Percentiles rank a stretch among this genome's conserved stretches.
Evolutionary conservation across 2,888 invertebrate genomes (phyloP).

Genomic region (Trichopria drosophilae): DNA sequence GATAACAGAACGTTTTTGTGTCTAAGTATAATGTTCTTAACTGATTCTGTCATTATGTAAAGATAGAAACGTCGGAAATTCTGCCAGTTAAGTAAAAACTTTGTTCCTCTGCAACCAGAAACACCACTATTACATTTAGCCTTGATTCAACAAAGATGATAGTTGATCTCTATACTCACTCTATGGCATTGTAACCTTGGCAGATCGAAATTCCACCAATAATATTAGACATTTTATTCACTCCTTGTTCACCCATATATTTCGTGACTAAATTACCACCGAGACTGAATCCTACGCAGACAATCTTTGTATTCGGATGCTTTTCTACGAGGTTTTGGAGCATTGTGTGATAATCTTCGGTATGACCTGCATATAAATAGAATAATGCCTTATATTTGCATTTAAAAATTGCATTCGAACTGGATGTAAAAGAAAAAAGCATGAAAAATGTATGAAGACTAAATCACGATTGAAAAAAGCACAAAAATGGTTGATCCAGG

Average conservation of each 20-base stretch:
- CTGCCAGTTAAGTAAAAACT: conserved; percentile 82
- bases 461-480: no score
- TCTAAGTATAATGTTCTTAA: conserved; percentile 82
- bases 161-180: conserved; percentile 65
- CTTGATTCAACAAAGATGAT: conserved; percentile 3
- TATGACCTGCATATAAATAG: conserved; percentile 77
- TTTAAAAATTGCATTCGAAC: background rate
- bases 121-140: conserved; percentile 2
- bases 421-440: conserved; percentile 1
- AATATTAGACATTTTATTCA: conserved; percentile 69
- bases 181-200: conserved; percentile 90
- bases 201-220: conserved; percentile 91
- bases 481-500: background rate
- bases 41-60: conserved; percentile 91
- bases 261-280: conserved; percentile 93
- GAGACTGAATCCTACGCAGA: conserved; percentile 89
- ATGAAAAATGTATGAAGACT: no score
- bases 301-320: conserved; percentile 76
- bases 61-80: conserved; percentile 87
- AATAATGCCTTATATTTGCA: no score
- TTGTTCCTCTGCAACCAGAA: conserved; percentile 68
- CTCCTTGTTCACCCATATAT: conserved; percentile 79
- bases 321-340: conserved; percentile 71
- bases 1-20: conserved; percentile 78
- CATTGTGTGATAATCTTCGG: conserved; percentile 86